Conservation (phyloP, 2,113 vertebrate species). For the Pseudopodoces humilis region DNA sequence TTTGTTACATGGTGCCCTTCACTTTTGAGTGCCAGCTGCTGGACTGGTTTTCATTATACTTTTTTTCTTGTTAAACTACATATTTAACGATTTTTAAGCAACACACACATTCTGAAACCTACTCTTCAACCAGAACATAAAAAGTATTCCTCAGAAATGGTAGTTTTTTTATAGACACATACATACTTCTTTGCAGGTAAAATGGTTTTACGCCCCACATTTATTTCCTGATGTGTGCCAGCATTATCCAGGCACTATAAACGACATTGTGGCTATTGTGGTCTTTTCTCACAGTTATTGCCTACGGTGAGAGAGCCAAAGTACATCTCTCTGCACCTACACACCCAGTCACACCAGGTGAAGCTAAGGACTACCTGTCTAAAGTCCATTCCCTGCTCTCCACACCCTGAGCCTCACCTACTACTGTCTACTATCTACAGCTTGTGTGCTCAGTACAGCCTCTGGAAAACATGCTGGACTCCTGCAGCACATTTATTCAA, state of each 20-base stretch:
- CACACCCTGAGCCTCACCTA: conserved; percentile 31
- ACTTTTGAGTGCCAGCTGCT: neutral
- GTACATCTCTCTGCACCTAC: neutral
- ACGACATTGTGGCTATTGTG: neutral
- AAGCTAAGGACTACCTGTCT: conserved; percentile 12
- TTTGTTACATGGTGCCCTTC: neutral
- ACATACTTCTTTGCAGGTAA: neutral
- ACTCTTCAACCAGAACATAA: neutral
- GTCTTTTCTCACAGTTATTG: conserved; percentile 24
- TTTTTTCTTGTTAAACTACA: neutral
- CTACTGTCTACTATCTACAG: neutral
- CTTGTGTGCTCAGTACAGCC: neutral
- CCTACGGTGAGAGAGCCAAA: conserved; percentile 16
- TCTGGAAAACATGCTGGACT: neutral
- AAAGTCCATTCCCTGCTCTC: conserved; percentile 21
- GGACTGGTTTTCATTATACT: neutral
- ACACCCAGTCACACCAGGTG: conserved; percentile 14
- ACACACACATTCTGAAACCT: neutral
- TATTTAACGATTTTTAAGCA: neutral
- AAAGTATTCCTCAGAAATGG: neutral
- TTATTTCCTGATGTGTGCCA: neutral
- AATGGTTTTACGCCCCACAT: neutral
- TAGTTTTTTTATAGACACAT: neutral
- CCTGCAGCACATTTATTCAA: neutral
- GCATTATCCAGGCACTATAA: neutral